Evolutionary conservation across 2,113 vertebrate species (phyloP).

Genomic region (Thalassarche chlororhynchos): DNA sequence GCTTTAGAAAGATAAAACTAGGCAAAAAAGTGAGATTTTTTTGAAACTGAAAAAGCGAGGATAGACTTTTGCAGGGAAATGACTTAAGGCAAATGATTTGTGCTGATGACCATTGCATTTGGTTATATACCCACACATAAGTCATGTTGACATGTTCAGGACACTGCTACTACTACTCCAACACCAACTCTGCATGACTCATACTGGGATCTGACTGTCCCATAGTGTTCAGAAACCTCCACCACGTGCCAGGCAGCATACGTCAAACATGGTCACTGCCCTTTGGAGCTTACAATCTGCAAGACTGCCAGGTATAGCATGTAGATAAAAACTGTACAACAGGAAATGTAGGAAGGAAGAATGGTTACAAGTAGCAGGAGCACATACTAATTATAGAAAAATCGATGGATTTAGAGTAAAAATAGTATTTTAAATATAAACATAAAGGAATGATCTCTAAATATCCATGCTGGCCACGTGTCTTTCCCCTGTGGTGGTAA

Average conservation of each 20-base stretch:
- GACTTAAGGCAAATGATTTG: not conserved
- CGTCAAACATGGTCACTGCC: not conserved
- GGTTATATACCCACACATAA: fast-evolving
- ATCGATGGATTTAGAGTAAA: not conserved
- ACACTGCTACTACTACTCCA: not conserved
- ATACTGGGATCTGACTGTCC: not conserved
- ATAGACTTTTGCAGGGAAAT: not conserved
- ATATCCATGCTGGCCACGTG: fast-evolving
- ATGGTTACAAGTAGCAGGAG: not conserved
- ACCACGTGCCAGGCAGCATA: fast-evolving
- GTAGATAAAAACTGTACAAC: not conserved
- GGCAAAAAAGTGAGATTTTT: not conserved
- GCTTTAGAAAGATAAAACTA: not conserved
- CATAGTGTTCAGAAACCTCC: not conserved
- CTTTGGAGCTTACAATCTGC: not conserved
- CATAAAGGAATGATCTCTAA: not conserved
- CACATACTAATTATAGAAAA: not conserved
- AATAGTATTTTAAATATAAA: not conserved
- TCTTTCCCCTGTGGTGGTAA: not conserved
- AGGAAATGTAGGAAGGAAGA: not conserved
- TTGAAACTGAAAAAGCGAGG: not conserved
- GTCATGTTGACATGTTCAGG: fast-evolving
- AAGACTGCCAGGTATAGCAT: not conserved
- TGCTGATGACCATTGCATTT: not conserved
- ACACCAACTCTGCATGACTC: not conserved